A percentile compares a stretch with the other conserved stretches of the same genome.
phyloP scores from a whole-genome alignment of 2,888 invertebrate genomes.

The Neoscelio sp. region DNA sequence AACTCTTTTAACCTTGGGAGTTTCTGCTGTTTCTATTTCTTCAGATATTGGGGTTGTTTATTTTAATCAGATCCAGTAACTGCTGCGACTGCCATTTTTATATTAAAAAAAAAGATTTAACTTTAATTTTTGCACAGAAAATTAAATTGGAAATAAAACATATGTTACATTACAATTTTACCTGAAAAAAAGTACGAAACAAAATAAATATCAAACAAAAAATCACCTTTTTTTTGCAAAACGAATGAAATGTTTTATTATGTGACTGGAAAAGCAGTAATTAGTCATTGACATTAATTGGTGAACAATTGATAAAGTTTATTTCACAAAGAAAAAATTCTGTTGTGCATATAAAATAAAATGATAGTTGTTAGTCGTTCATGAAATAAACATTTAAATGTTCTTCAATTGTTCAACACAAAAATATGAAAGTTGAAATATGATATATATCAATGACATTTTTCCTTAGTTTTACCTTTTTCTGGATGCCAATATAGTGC shows the following conservation, averaged over 20 bases:
- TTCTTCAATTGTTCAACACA: no score
- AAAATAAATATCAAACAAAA: constrained; percentile 1
- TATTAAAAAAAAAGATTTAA: constrained; percentile 79
- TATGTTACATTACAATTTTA: neutral
- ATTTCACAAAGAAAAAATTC: no score
- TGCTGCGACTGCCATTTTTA: no score
- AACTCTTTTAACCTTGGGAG: no score
- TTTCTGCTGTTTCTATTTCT: no score
- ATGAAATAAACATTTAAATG: neutral
- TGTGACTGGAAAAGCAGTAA: neutral
- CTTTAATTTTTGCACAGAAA: no score
- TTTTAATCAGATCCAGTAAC: no score
- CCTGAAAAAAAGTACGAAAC: neutral
- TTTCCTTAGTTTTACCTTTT: constrained; percentile 76
- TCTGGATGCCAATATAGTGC: constrained; percentile 73
- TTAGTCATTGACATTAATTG: constrained; percentile 4
- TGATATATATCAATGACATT: constrained; percentile 13
- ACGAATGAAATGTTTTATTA: constrained; percentile 1
- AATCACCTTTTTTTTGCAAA: no score
- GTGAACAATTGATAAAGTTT: no score
- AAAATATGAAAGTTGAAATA: no score
- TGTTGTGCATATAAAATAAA: neutral
- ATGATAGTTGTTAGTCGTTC: neutral
- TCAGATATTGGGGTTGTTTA: no score
- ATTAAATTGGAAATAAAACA: constrained; percentile 10